Conservation (phyloP, 2,888 invertebrate genomes). For the Caenorhabditis virilis region DNA sequence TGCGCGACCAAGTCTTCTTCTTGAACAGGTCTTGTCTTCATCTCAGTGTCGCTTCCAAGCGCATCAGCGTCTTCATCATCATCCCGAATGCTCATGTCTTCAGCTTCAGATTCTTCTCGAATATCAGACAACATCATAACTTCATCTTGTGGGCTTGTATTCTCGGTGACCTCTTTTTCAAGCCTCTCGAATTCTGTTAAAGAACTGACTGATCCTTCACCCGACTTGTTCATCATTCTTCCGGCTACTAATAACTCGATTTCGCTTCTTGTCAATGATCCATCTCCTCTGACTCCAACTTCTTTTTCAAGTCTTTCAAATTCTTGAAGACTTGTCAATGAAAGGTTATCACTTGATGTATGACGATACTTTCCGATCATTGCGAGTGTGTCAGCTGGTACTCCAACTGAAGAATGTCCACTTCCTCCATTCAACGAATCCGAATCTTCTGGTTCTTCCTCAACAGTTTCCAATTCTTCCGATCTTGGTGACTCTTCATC, state of each 20-base stretch:
- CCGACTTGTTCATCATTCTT: slow-evolving; percentile 30
- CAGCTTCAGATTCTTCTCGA: slow-evolving; percentile 66
- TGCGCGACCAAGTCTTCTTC: slow-evolving; percentile 38
- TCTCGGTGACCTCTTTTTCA: slow-evolving; percentile 60
- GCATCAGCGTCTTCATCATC: slow-evolving; percentile 62
- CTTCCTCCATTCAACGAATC: slow-evolving; percentile 54
- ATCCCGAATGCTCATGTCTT: slow-evolving; percentile 67
- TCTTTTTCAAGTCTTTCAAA: slow-evolving; percentile 67
- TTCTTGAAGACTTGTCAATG: slow-evolving; percentile 62
- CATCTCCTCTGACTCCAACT: slow-evolving; percentile 52
- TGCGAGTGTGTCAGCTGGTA: slow-evolving; percentile 40
- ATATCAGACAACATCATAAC: slow-evolving; percentile 68
- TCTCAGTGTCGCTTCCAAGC: slow-evolving; percentile 24
- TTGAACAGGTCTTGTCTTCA: slow-evolving; percentile 39
- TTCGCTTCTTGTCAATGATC: slow-evolving; percentile 57
- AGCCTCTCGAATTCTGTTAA: slow-evolving; percentile 65
- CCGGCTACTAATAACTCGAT: slow-evolving; percentile 52
- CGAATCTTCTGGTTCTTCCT: slow-evolving; percentile 60
- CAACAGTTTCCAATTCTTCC: slow-evolving; percentile 55
- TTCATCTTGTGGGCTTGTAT: slow-evolving; percentile 51
- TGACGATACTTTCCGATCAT: slow-evolving; percentile 52
- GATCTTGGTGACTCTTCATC: slow-evolving; percentile 9
- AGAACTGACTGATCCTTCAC: slow-evolving; percentile 62
- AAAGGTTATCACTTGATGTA: slow-evolving; percentile 57
- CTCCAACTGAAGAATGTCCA: slow-evolving; percentile 50